Evolutionary conservation across 2,888 invertebrate species (phyloP), one percentile per base, ranked within the genome.

Genomic region (Synanthedon formicaeformis): DNA sequence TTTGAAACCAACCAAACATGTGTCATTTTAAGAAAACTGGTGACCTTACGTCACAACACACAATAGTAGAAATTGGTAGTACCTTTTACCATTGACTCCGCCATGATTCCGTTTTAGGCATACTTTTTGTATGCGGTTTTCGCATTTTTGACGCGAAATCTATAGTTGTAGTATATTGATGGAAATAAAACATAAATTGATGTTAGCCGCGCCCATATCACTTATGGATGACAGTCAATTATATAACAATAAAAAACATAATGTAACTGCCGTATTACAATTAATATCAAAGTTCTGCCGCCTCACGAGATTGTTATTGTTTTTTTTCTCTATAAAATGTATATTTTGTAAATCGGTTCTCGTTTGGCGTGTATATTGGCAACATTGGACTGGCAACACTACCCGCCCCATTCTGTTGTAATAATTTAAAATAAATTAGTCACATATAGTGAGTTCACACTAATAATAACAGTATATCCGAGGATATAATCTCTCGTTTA

Each of bases 201-300:
- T 5, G 49, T 55, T 57, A 74, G 71, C 73, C 71, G 73, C 73
- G 77, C 77, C 34, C 81, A 80, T 78, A 82, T 83, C 82, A 78
- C 81, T 74, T 67, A 71, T 67, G 64, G 61, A 75, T 78, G 80
- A 77, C 75, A 68, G 84, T 85, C 83, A 85, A 82, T 86, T 83
- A 85, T 83, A 85, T 63, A 64, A 62, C 60, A 56, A 56, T 60
- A 48, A 16, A 18, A 56, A 54, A 56, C 57, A 23, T 34, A 10
- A 34, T 10, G 34, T 55, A 66, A 74, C 71, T 74, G 72, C 69
- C 72, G 62, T 65, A 52, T 64, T 56, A 59, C 53, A 56, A 58
- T 58, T 34, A 34, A 34, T 34, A 34, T 10, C 34, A 34, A 34
- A 34, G 34, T 34, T 34, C 10, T 34, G 8, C 10, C 34, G 34